Percentiles rank a stretch among this genome's conserved stretches.
Evolutionary conservation across 2,113 vertebrate species (phyloP).

Genomic region (Neoarius graeffei): DNA sequence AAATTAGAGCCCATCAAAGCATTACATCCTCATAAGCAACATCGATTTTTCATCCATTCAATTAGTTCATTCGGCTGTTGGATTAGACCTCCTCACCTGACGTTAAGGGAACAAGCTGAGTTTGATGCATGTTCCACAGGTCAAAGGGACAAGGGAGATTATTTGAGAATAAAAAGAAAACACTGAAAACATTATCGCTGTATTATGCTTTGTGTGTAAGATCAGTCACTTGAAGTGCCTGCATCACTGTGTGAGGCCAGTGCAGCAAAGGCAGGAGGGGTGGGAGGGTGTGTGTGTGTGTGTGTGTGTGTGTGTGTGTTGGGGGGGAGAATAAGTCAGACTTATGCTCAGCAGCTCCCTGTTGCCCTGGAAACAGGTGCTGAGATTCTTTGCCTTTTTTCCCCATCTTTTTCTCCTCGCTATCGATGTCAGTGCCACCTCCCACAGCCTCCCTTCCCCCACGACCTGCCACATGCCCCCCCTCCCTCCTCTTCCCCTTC

Average conservation of each 20-base stretch:
- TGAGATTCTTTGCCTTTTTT: constrained; percentile 71
- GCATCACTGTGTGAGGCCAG: constrained; percentile 70
- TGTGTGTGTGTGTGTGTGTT: no score
- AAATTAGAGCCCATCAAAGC: constrained; percentile 23
- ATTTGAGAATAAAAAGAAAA: not conserved
- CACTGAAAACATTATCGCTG: constrained; percentile 18
- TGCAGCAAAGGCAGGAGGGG: constrained; percentile 50
- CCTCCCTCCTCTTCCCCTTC: constrained; percentile 19
- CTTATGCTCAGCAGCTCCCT: constrained; percentile 74
- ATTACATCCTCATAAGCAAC: constrained; percentile 11
- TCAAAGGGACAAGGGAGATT: not conserved
- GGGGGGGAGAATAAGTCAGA: constrained; percentile 57
- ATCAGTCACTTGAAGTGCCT: constrained; percentile 65
- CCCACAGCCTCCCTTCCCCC: constrained; percentile 60
- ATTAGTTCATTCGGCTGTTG: constrained; percentile 18
- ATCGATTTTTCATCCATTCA: constrained; percentile 27
- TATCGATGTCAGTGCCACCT: constrained; percentile 67
- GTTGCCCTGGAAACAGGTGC: constrained; percentile 83
- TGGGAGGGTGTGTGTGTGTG: no score
- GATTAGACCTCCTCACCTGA: not conserved
- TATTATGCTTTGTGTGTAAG: constrained; percentile 18
- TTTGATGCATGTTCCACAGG: not conserved
- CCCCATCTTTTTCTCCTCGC: constrained; percentile 63
- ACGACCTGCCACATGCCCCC: constrained; percentile 69
- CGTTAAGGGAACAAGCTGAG: not conserved